Base-by-base conservation (phyloP, 2,888 invertebrate species). In the Clivina fossor region DNA sequence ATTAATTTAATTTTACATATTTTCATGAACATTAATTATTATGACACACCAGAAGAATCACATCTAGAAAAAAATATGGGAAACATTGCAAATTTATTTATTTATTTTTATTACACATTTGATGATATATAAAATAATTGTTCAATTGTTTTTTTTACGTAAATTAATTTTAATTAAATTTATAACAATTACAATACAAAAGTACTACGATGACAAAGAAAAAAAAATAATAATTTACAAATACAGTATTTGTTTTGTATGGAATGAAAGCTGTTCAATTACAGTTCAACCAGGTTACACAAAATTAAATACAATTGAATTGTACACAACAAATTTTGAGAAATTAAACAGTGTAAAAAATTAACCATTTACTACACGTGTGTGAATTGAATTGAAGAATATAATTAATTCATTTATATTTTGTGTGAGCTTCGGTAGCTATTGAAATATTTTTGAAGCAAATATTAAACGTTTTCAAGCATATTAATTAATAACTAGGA, bases 121-220 rank as follows among this genome's bases (percentile, higher is more conserved):
- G n/a, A n/a, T n/a, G n/a, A n/a, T n/a, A n/a, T n/a, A n/a, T n/a
- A n/a, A n/a, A n/a, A n/a, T n/a, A n/a, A n/a, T n/a, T n/a, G n/a
- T n/a, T n/a, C n/a, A n/a, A n/a, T n/a, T n/a, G n/a, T n/a, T 32
- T 51, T 43, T 44, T 43, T 53, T 53, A 53, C 53, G 35, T 53
- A 53, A 51, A 51, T 22, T 53, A 49, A 37, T 49, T 49, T n/a
- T 49, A 49, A 38, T 37, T 53, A 18, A 40, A 53, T 53, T 53
- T 53, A 53, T 53, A 53, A 53, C 53, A 51, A 51, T 51, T 51
- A 51, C 51, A 53, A 53, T 53, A 53, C 53, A 53, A 53, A 53
- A 44, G 41, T 44, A 26, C 53, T 51, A 53, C 53, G 53, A 35
- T 53, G 43, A 53, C 20, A 40, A 40, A 20, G 19, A 19, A 40